Conservation (phyloP, 2,113 vertebrate genomes). For the Sebastes schlegelii region DNA sequence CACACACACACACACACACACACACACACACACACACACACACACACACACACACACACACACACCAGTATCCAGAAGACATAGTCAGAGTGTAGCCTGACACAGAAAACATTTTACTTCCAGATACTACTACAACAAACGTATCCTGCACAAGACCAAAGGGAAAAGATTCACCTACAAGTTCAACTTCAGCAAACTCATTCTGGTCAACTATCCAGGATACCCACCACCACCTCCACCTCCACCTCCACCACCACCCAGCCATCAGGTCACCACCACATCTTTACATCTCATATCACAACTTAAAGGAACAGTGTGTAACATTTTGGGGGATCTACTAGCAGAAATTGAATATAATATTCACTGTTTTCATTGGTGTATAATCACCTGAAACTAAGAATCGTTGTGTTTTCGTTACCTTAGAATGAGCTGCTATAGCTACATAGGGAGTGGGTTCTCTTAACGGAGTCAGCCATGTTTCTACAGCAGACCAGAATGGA, state of each 20-base stretch:
- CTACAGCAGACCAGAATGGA: too few species aligned
- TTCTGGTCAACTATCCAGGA: slow-evolving; percentile 84
- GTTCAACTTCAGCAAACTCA: slow-evolving; percentile 91
- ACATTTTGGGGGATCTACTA: too few species aligned
- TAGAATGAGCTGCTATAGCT: too few species aligned
- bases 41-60: slow-evolving; percentile 2
- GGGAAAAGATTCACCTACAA: slow-evolving; percentile 92
- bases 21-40: neutral
- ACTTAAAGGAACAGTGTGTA: neutral
- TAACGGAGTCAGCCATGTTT: too few species aligned
- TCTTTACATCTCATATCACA: neutral
- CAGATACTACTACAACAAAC: slow-evolving; percentile 92
- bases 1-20: neutral
- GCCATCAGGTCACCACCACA: slow-evolving; percentile 51
- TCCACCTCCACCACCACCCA: neutral
- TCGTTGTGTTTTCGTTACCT: too few species aligned
- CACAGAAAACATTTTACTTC: slow-evolving; percentile 27
- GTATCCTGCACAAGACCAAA: slow-evolving; percentile 91
- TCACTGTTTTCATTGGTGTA: too few species aligned
- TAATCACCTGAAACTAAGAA: too few species aligned
- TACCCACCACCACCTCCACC: slow-evolving; percentile 35
- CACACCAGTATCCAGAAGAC: slow-evolving; percentile 11
- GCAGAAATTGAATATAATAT: too few species aligned
- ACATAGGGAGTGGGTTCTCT: too few species aligned
- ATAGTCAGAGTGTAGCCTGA: slow-evolving; percentile 11